A percentile compares a stretch with the other conserved stretches of the same genome.
These are phyloP conservation scores for Minunthozetes semirufus DNA, from an alignment of 2,888 invertebrate species.

Conservation along the genomic window DNA sequence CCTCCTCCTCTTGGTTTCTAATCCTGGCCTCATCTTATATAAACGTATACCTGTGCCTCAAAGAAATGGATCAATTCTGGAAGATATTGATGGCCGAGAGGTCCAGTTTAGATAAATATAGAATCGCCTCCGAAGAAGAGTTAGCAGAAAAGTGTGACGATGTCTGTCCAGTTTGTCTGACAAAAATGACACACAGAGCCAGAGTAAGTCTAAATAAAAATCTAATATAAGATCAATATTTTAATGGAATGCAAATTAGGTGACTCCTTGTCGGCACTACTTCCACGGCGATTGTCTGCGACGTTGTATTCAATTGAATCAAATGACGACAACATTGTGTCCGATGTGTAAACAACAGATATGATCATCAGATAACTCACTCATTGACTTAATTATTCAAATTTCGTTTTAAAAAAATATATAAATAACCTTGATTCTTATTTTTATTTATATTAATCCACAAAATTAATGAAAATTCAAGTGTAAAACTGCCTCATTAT, in stretches of 20 bases:
- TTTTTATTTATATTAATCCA: no score
- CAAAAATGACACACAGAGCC: slow-evolving; percentile 59
- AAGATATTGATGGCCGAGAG: slow-evolving; percentile 57
- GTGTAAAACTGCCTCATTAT: no score
- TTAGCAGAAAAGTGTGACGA: slow-evolving; percentile 61
- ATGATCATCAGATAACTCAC: no score
- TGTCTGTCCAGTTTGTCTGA: slow-evolving; percentile 70
- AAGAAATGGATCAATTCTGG: slow-evolving; percentile 44
- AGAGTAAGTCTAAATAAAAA: slow-evolving; percentile 51
- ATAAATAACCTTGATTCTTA: no score
- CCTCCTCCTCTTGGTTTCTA: slow-evolving; percentile 37
- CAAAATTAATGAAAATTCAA: no score
- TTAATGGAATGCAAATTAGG: background rate
- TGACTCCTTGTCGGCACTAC: slow-evolving; percentile 68
- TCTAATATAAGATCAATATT: background rate
- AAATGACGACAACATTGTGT: slow-evolving; percentile 53
- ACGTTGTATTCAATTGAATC: slow-evolving; percentile 55
- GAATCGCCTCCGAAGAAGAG: slow-evolving; percentile 58
- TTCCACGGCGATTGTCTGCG: slow-evolving; percentile 71
- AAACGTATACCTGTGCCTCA: slow-evolving; percentile 40
- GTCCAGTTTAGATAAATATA: slow-evolving; percentile 53
- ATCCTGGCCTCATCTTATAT: slow-evolving; percentile 39
- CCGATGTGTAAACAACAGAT: slow-evolving; percentile 61
- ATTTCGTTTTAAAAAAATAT: no score
- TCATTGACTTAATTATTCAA: no score